Evolutionary conservation across 2,888 invertebrate species (phyloP).

Genomic region (Athalia circularis): DNA sequence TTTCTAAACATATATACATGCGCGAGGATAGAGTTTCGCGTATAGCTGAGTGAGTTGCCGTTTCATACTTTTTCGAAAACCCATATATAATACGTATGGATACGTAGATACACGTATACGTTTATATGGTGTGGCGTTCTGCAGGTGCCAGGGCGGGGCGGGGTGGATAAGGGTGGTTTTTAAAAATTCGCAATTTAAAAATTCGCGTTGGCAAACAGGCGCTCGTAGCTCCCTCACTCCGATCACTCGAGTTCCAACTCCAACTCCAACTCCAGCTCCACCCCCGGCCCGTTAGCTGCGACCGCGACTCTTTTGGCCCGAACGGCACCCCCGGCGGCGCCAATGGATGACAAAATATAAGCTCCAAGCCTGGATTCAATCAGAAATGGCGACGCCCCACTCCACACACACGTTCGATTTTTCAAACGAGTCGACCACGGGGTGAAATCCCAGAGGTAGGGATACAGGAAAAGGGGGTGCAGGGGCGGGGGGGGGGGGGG

Average conservation of each 20-base stretch:
- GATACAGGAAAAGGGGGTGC: slow-evolving; percentile 18
- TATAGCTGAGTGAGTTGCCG: too few relatives aligned
- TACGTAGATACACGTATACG: slow-evolving; percentile 50
- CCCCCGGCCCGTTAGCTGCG: slow-evolving; percentile 54
- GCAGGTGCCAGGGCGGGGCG: slow-evolving; percentile 59
- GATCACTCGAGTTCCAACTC: neutral
- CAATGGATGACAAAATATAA: slow-evolving; percentile 72
- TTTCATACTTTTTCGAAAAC: too few relatives aligned
- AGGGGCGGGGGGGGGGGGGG: slow-evolving; percentile 33
- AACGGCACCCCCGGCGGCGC: slow-evolving; percentile 66
- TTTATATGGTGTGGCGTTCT: neutral
- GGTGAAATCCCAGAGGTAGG: slow-evolving; percentile 36
- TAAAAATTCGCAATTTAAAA: slow-evolving; percentile 68
- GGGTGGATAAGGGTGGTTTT: slow-evolving; percentile 62
- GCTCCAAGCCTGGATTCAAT: slow-evolving; percentile 72
- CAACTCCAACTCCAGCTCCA: slow-evolving; percentile 50
- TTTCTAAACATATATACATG: too few relatives aligned
- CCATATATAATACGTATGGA: slow-evolving; percentile 45
- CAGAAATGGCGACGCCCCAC: slow-evolving; percentile 70
- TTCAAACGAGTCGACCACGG: slow-evolving; percentile 53
- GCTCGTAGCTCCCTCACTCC: slow-evolving; percentile 50
- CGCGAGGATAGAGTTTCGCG: too few relatives aligned
- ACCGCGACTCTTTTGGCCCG: slow-evolving; percentile 64
- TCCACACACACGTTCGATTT: slow-evolving; percentile 56
- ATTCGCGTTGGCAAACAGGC: slow-evolving; percentile 70